Conservation (phyloP, 2,797 vertebrate genomes). For the Amblyraja radiata region DNA sequence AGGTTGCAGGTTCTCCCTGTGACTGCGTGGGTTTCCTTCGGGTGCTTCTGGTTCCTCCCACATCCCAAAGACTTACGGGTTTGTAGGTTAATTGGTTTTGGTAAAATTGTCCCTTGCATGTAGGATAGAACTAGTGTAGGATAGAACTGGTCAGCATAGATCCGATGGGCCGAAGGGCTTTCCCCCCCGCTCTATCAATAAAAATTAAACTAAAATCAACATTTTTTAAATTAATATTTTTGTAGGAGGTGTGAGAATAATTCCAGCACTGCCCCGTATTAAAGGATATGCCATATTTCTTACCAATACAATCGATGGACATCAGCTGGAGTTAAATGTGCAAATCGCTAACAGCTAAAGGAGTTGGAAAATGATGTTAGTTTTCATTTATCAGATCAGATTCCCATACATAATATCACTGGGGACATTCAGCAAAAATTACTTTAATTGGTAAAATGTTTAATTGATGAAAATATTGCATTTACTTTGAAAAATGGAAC, state of each 20-base stretch:
- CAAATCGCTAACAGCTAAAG: neutral
- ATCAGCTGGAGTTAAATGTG: neutral
- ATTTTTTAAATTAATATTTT: neutral
- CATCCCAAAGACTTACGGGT: too few relatives aligned
- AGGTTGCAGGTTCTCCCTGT: too few relatives aligned
- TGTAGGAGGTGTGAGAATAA: neutral
- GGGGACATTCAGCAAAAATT: neutral
- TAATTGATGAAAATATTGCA: slow-evolving; percentile 37
- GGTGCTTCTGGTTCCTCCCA: too few relatives aligned
- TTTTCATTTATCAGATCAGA: slow-evolving; percentile 8
- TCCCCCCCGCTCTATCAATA: too few relatives aligned
- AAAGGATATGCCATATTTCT: neutral
- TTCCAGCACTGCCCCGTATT: neutral
- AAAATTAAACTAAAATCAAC: too few relatives aligned
- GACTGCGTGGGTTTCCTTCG: too few relatives aligned
- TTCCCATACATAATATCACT: neutral
- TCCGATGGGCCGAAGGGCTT: too few relatives aligned
- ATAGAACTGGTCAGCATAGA: too few relatives aligned
- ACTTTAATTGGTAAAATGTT: slow-evolving; percentile 12
- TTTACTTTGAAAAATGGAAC: slow-evolving; percentile 19
- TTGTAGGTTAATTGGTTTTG: too few relatives aligned
- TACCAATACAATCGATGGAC: neutral
- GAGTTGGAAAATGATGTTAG: neutral
- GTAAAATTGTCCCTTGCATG: too few relatives aligned
- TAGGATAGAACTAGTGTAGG: too few relatives aligned